These are phyloP conservation scores for Dinomys branickii DNA, from an alignment of 2,113 vertebrate genomes.

Conservation along the genomic window DNA sequence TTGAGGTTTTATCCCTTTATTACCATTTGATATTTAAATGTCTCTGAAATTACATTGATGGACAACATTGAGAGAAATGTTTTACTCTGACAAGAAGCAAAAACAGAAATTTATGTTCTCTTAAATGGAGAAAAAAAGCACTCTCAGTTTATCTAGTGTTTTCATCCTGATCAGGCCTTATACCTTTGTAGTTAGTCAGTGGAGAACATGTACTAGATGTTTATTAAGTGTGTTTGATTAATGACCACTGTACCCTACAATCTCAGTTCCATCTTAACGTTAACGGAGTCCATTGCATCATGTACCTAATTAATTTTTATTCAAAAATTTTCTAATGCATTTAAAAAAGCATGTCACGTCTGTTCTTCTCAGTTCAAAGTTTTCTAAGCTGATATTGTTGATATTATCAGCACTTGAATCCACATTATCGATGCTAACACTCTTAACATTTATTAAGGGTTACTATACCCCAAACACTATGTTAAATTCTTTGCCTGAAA, in stretches of 20 bases:
- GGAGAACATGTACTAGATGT: background rate
- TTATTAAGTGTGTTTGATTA: background rate
- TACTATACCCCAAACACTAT: background rate
- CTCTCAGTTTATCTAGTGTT: background rate
- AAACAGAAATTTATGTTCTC: background rate
- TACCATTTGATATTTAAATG: background rate
- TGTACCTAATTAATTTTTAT: background rate
- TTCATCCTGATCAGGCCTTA: background rate
- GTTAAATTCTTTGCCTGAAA: background rate
- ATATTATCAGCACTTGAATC: background rate
- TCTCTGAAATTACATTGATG: background rate
- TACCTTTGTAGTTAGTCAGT: background rate
- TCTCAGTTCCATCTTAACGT: background rate
- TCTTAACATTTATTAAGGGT: background rate
- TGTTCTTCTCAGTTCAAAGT: background rate
- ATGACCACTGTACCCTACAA: background rate
- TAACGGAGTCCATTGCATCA: background rate
- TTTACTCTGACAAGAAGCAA: conserved; percentile 27
- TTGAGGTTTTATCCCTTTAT: background rate
- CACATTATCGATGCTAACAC: background rate
- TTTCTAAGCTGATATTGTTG: background rate
- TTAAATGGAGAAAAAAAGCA: background rate
- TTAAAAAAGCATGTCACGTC: background rate
- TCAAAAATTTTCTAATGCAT: background rate
- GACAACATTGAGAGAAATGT: background rate